Conservation (phyloP, 2,888 invertebrate genomes). For the Drosophila rubida region DNA sequence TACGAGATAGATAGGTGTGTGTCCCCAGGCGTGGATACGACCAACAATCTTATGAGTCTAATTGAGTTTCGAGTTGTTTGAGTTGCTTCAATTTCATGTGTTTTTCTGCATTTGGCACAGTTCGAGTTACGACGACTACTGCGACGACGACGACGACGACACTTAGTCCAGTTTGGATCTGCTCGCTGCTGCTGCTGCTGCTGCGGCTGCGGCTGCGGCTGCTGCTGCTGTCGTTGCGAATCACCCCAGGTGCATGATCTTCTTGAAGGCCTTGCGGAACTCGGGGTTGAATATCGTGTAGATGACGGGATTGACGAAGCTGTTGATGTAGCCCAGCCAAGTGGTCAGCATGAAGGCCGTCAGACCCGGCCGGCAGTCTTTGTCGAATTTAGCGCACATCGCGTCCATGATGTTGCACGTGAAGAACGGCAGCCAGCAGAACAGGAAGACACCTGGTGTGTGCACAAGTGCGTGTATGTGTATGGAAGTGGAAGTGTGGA, state of each 20-base stretch:
- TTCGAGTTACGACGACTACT: no score
- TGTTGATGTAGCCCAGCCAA: slow-evolving; percentile 99
- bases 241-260: slow-evolving; percentile 91
- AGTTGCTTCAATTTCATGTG: slow-evolving; percentile 60
- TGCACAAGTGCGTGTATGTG: no score
- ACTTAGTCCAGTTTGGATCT: no score
- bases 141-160: no score
- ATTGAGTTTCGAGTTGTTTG: slow-evolving; percentile 62
- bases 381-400: slow-evolving; percentile 94
- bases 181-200: no score
- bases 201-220: no score
- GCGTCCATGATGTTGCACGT: slow-evolving; percentile 99
- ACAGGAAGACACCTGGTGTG: slow-evolving; percentile 94
- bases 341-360: slow-evolving; percentile 97
- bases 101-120: slow-evolving; percentile 58
- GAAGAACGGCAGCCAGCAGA: slow-evolving; percentile 99
- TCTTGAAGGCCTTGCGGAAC: slow-evolving; percentile 98
- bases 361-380: slow-evolving; percentile 92
- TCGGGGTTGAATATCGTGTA: slow-evolving; percentile 98
- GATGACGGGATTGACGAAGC: slow-evolving; percentile 96
- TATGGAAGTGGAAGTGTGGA: neutral
- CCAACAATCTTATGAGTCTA: slow-evolving; percentile 57
- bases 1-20: slow-evolving; percentile 4
- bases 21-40: slow-evolving; percentile 24
- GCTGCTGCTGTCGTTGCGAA: slow-evolving; percentile 61